Percentiles rank a stretch among this genome's conserved stretches.
These are phyloP conservation scores for Papilio polyxenes DNA, from an alignment of 1,140 invertebrate genomes.

Conservation along the genomic window DNA sequence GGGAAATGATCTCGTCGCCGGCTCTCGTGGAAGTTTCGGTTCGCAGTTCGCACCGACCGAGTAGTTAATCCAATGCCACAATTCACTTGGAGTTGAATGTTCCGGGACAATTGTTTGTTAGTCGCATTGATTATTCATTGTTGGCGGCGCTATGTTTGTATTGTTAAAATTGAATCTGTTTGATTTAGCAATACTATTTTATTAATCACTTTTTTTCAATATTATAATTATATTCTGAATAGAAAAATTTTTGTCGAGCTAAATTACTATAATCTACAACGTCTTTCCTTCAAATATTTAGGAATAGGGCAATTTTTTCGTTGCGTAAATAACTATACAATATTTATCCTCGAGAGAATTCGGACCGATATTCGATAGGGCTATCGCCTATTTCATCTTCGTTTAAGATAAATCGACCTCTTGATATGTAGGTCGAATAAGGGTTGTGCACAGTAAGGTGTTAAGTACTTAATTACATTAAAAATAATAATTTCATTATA, in stretches of 20 bases:
- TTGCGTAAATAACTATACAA: slow-evolving; percentile 21
- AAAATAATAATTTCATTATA: neutral
- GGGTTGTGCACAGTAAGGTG: slow-evolving; percentile 26
- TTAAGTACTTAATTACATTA: slow-evolving; percentile 31
- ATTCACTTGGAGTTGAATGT: slow-evolving; percentile 73
- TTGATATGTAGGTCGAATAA: slow-evolving; percentile 36
- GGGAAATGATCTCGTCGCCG: slow-evolving; percentile 69
- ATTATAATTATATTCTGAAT: neutral
- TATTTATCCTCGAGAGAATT: slow-evolving; percentile 26
- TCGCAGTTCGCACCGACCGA: slow-evolving; percentile 62
- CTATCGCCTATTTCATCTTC: slow-evolving; percentile 39
- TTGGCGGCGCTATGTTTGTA: slow-evolving; percentile 45
- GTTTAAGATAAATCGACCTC: slow-evolving; percentile 37
- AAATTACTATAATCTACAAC: neutral
- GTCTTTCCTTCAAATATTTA: neutral
- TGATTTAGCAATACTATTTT: slow-evolving; percentile 17
- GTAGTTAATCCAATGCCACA: slow-evolving; percentile 78
- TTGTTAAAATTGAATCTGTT: slow-evolving; percentile 3
- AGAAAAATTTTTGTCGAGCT: neutral
- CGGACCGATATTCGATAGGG: slow-evolving; percentile 31
- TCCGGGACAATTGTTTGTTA: slow-evolving; percentile 69
- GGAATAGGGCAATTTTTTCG: neutral
- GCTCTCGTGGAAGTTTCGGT: slow-evolving; percentile 59
- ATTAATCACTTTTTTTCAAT: neutral
- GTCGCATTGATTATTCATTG: slow-evolving; percentile 68